Evolutionary conservation across 2,888 invertebrate genomes (phyloP).

Genomic region (Macrophya alboannulata): DNA sequence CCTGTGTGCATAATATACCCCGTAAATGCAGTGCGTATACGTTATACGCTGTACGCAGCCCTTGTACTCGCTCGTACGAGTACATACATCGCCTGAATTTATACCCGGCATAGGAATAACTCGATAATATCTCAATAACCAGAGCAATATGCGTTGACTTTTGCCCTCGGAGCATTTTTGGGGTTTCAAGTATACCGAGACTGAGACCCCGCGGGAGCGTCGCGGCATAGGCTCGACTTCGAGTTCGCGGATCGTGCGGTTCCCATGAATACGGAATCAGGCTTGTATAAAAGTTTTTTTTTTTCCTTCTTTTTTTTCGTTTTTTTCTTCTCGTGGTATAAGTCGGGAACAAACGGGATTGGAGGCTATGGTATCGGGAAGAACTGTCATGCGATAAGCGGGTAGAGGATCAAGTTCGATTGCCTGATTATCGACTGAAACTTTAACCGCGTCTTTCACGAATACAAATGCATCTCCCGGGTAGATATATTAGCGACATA

Average conservation of each 20-base stretch:
- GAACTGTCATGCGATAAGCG: slow-evolving; percentile 26
- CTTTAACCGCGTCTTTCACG: slow-evolving; percentile 45
- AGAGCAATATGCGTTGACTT: slow-evolving; percentile 62
- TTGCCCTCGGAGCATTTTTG: slow-evolving; percentile 57
- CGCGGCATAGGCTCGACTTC: background rate
- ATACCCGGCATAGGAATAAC: slow-evolving; percentile 59
- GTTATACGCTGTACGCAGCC: background rate
- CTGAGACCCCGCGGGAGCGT: background rate
- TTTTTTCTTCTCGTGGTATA: background rate
- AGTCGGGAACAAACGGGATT: background rate
- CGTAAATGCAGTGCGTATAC: background rate
- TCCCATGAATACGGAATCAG: slow-evolving; percentile 71
- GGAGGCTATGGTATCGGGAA: background rate
- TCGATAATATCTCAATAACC: slow-evolving; percentile 68
- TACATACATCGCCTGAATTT: slow-evolving; percentile 14
- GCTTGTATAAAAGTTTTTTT: slow-evolving; percentile 24
- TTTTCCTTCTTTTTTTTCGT: too few species aligned
- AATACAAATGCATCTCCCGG: slow-evolving; percentile 34
- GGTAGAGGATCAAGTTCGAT: slow-evolving; percentile 47
- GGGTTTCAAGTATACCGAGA: slow-evolving; percentile 57
- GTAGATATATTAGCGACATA: background rate
- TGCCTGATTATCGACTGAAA: slow-evolving; percentile 53
- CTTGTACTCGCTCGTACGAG: background rate
- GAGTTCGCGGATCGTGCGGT: slow-evolving; percentile 57
- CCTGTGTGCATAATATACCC: slow-evolving; percentile 7